A percentile compares a stretch with the other conserved stretches of the same genome.
phyloP scores from a whole-genome alignment of 2,888 invertebrate genomes.

The Cephonodes hylas region DNA sequence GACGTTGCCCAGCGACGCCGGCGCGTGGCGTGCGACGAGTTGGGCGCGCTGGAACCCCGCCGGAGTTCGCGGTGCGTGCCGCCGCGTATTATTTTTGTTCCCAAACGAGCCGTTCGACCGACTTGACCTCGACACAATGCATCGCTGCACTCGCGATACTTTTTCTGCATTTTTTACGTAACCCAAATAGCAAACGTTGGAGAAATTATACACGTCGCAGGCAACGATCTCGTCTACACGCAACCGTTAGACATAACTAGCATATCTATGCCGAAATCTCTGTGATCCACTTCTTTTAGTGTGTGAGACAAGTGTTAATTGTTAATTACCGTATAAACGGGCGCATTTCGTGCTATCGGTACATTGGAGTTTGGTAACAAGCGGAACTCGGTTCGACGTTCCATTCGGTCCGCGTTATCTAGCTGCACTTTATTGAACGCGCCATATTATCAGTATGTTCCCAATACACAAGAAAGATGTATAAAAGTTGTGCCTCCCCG shows the following conservation, averaged over 20 bases:
- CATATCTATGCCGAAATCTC: not conserved
- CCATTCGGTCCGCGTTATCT: not conserved
- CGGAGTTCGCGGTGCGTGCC: not conserved
- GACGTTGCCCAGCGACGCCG: conserved; percentile 26
- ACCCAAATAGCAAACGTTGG: too few species aligned
- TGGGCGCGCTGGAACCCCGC: too few species aligned
- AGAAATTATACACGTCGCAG: too few species aligned
- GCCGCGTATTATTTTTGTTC: conserved; percentile 35
- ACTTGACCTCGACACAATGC: conserved; percentile 32
- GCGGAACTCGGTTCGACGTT: not conserved
- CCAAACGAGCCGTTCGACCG: conserved; percentile 33
- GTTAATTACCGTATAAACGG: not conserved
- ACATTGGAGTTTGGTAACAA: not conserved
- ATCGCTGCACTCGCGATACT: not conserved
- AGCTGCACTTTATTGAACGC: too few species aligned
- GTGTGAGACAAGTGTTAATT: not conserved
- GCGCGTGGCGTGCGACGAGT: too few species aligned
- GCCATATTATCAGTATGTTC: too few species aligned
- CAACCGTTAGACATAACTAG: not conserved
- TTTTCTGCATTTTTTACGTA: not conserved
- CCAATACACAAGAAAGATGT: too few species aligned
- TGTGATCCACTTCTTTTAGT: not conserved
- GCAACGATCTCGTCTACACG: not conserved
- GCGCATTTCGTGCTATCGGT: not conserved
- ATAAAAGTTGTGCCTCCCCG: too few species aligned